Evolutionary conservation across 2,888 invertebrate genomes (phyloP).

Genomic region (Drosophila testacea): DNA sequence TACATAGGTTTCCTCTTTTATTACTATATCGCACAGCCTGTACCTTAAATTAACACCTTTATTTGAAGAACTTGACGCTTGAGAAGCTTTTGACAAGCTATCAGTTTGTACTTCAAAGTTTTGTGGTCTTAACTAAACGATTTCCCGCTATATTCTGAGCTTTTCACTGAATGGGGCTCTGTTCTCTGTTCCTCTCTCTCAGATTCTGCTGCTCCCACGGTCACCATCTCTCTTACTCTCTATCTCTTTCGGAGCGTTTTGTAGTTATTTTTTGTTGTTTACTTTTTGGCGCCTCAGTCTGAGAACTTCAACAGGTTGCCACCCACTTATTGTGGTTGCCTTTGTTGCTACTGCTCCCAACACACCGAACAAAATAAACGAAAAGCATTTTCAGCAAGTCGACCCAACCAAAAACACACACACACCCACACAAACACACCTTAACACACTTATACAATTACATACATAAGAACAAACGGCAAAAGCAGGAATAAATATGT

Average conservation of each 20-base stretch:
- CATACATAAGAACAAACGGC: constrained; percentile 26
- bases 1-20: not conserved
- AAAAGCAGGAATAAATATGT: constrained; percentile 28
- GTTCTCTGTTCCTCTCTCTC: not conserved
- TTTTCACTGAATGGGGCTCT: constrained; percentile 14
- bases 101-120: constrained; percentile 6
- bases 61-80: constrained; percentile 12
- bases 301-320: constrained; percentile 79
- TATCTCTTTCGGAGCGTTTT: constrained; percentile 42
- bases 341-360: constrained; percentile 21
- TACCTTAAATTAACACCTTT: constrained; percentile 19
- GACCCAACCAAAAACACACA: constrained; percentile 36
- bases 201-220: not conserved
- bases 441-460: constrained; percentile 10
- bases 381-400: constrained; percentile 49
- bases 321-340: constrained; percentile 48
- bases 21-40: not conserved
- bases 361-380: constrained; percentile 61
- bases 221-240: not conserved
- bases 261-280: constrained; percentile 56
- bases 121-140: constrained; percentile 15
- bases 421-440: constrained; percentile 10
- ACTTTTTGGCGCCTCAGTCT: constrained; percentile 65
- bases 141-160: constrained; percentile 55
- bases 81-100: constrained; percentile 21